These are phyloP conservation scores for Chrysogorgia sp. DNA, from an alignment of 92 coral and sea anemone species.

Conservation along the genomic window DNA sequence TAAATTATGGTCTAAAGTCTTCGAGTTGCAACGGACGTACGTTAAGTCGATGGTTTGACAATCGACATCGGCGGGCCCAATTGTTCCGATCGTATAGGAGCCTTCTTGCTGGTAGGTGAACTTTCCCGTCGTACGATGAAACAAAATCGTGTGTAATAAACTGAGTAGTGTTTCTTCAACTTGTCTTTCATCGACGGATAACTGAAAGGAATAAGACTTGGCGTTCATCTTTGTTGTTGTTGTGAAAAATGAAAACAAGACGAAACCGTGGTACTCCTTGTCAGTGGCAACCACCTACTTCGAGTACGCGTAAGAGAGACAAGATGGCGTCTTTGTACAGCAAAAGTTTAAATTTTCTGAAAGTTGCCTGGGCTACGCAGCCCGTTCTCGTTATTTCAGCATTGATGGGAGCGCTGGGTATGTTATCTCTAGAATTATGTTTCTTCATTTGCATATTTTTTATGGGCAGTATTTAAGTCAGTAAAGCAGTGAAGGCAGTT, in stretches of 20 bases:
- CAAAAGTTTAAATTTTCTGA: conserved; percentile 76
- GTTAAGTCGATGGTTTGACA: conserved; percentile 88
- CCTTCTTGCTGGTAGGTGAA: conserved; percentile 91
- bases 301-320: conserved; percentile 14
- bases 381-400: conserved; percentile 85
- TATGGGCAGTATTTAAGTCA: neutral
- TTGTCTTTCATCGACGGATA: conserved; percentile 94
- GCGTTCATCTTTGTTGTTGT: conserved; percentile 75
- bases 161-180: conserved; percentile 89
- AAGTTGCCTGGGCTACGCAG: conserved; percentile 85
- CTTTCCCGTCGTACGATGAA: conserved; percentile 95
- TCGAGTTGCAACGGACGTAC: conserved; percentile 91
- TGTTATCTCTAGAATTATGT: no score
- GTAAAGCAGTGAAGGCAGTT: neutral
- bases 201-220: conserved; percentile 88
- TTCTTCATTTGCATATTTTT: neutral
- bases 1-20: conserved; percentile 68
- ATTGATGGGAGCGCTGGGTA: conserved; percentile 88
- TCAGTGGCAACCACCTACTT: neutral
- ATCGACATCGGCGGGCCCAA: conserved; percentile 89
- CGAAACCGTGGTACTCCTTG: conserved; percentile 8
- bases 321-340: conserved; percentile 67
- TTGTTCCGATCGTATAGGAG: conserved; percentile 92
- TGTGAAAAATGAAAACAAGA: neutral
- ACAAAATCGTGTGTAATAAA: conserved; percentile 85